phyloP scores from a whole-genome alignment of 2,888 invertebrate genomes.

The Nymphalis urticae region DNA sequence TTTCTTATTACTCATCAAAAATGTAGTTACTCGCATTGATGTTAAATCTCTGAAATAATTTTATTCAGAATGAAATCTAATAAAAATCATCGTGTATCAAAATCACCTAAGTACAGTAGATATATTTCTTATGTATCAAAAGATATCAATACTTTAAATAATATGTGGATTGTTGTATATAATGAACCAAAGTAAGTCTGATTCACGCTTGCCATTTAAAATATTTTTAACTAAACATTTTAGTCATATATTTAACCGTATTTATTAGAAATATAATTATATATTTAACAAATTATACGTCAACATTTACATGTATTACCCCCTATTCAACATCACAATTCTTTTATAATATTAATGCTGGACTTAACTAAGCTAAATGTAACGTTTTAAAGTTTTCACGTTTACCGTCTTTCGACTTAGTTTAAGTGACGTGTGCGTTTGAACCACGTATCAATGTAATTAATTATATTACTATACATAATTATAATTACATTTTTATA shows the following conservation, averaged over 20 bases:
- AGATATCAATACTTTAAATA: slow-evolving; percentile 35
- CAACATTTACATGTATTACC: slow-evolving; percentile 72
- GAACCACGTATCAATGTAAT: slow-evolving; percentile 63
- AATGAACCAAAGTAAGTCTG: slow-evolving; percentile 41
- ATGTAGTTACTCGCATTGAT: slow-evolving; percentile 20
- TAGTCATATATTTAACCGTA: slow-evolving; percentile 42
- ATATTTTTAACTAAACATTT: slow-evolving; percentile 40
- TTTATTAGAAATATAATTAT: slow-evolving; percentile 65
- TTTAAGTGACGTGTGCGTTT: slow-evolving; percentile 76
- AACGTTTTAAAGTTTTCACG: slow-evolving; percentile 54
- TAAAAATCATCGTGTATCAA: slow-evolving; percentile 38
- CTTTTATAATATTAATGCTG: slow-evolving; percentile 68
- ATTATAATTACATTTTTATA: slow-evolving; percentile 53
- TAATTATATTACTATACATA: slow-evolving; percentile 46
- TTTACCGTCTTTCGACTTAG: slow-evolving; percentile 72
- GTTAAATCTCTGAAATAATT: slow-evolving; percentile 20
- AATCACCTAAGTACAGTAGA: slow-evolving; percentile 36
- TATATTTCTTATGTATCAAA: slow-evolving; percentile 38
- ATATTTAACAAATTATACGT: slow-evolving; percentile 70
- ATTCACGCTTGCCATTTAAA: slow-evolving; percentile 35
- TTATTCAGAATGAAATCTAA: slow-evolving; percentile 24
- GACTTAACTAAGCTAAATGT: slow-evolving; percentile 62
- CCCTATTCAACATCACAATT: slow-evolving; percentile 78
- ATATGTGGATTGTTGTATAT: slow-evolving; percentile 30
- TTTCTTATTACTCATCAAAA: slow-evolving; percentile 43